These are phyloP conservation scores for Cataglyphis hispanica DNA, from an alignment of 1,140 invertebrate genomes.

Conservation along the genomic window DNA sequence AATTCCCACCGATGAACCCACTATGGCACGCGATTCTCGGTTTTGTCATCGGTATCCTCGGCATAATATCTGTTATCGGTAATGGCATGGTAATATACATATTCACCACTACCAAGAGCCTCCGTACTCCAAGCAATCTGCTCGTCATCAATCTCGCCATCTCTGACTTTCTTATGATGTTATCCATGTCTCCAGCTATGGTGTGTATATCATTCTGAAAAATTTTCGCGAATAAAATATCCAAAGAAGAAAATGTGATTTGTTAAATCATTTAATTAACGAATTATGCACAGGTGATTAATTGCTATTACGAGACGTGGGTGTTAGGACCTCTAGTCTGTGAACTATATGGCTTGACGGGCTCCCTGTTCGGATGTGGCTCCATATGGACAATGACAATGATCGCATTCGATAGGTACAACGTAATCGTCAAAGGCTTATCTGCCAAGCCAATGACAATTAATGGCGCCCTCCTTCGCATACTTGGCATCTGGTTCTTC, in stretches of 20 bases:
- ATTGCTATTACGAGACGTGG: conserved; percentile 96
- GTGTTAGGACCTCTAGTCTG: conserved; percentile 93
- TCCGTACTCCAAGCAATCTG: conserved; percentile 94
- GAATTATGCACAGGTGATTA: conserved; percentile 87
- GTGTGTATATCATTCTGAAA: conserved; percentile 72
- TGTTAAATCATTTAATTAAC: background rate
- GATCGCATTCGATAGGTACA: conserved; percentile 94
- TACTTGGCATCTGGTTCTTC: conserved; percentile 91
- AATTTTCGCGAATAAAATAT: background rate
- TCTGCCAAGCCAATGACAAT: conserved; percentile 91
- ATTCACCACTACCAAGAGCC: conserved; percentile 91
- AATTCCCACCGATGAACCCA: conserved; percentile 92
- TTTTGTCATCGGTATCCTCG: conserved; percentile 91
- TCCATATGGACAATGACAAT: conserved; percentile 95
- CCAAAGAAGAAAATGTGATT: background rate
- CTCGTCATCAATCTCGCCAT: conserved; percentile 95
- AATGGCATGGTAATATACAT: conserved; percentile 96
- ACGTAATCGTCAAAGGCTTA: conserved; percentile 94
- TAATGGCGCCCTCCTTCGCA: conserved; percentile 89
- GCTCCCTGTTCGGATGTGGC: conserved; percentile 92
- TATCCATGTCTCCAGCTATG: conserved; percentile 93
- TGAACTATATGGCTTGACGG: conserved; percentile 92
- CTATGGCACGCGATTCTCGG: conserved; percentile 93
- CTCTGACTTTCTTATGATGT: conserved; percentile 96
- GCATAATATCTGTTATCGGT: conserved; percentile 90